phyloP scores from a whole-genome alignment of 2,888 invertebrate genomes.

The Rugalucina vietnamica region DNA sequence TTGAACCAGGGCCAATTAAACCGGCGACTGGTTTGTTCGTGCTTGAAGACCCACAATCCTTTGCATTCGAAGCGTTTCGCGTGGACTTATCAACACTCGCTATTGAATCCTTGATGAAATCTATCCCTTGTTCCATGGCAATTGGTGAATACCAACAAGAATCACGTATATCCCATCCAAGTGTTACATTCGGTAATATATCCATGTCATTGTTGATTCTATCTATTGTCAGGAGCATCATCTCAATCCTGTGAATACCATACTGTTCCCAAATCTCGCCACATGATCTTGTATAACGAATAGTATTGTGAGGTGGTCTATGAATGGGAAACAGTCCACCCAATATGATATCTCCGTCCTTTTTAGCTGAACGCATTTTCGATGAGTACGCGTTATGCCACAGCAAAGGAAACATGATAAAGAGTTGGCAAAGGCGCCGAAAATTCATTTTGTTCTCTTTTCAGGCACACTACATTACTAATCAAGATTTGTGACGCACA shows the following conservation, averaged over 20 bases:
- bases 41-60: conserved; percentile 38
- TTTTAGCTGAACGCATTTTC: conserved; percentile 66
- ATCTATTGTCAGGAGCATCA: conserved; percentile 79
- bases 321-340: conserved; percentile 86
- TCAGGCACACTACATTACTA: no score
- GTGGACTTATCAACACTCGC: conserved; percentile 68
- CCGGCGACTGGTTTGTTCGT: conserved; percentile 86
- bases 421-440: no score
- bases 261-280: conserved; percentile 89
- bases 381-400: no score
- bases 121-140: conserved; percentile 91
- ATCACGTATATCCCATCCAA: conserved; percentile 91
- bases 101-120: conserved; percentile 89
- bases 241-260: conserved; percentile 90
- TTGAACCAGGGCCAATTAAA: conserved; percentile 91
- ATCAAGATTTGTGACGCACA: no score
- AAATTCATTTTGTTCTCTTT: no score
- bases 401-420: no score
- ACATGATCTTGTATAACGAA: conserved; percentile 85
- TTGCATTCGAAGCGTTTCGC: conserved; percentile 47
- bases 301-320: conserved; percentile 84
- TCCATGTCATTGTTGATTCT: conserved; percentile 87
- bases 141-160: conserved; percentile 93
- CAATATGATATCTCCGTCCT: conserved; percentile 87
- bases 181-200: conserved; percentile 86